A percentile compares a stretch with the other conserved stretches of the same genome.
phyloP scores from a whole-genome alignment of 2,113 vertebrate genomes.

The Rana temporaria region DNA sequence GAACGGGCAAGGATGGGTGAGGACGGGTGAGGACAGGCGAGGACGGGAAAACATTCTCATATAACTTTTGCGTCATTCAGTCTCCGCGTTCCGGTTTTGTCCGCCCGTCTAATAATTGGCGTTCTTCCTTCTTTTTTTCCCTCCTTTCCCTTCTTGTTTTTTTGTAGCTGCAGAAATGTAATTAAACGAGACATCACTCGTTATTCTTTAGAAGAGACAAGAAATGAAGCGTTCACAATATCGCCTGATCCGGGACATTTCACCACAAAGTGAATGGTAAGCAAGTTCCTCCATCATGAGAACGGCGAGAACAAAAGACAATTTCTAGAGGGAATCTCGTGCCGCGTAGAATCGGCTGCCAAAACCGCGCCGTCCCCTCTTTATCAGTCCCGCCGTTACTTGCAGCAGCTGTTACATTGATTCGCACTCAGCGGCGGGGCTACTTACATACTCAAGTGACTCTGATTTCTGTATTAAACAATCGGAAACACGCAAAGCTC shows the following conservation, averaged over 20 bases:
- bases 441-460: background rate
- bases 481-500: background rate
- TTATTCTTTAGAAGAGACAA: conserved; percentile 20
- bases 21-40: no score
- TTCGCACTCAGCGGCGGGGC: background rate
- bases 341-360: conserved; percentile 35
- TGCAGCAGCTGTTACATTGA: background rate
- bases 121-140: background rate
- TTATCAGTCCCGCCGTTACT: conserved; percentile 25
- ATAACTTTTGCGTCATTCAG: no score
- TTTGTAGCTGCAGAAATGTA: conserved; percentile 4
- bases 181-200: conserved; percentile 22
- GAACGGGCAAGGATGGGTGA: no score
- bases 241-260: conserved; percentile 41
- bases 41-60: no score
- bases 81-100: no score
- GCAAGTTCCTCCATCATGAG: conserved; percentile 23
- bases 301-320: conserved; percentile 26
- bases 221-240: conserved; percentile 32
- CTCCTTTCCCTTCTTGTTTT: background rate
- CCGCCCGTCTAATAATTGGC: background rate
- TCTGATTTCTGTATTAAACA: conserved; percentile 4
- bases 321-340: conserved; percentile 44
- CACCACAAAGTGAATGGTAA: conserved; percentile 30
- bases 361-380: background rate